Conservation (phyloP, 2,797 vertebrate genomes). For the Danio jaintianensis region DNA sequence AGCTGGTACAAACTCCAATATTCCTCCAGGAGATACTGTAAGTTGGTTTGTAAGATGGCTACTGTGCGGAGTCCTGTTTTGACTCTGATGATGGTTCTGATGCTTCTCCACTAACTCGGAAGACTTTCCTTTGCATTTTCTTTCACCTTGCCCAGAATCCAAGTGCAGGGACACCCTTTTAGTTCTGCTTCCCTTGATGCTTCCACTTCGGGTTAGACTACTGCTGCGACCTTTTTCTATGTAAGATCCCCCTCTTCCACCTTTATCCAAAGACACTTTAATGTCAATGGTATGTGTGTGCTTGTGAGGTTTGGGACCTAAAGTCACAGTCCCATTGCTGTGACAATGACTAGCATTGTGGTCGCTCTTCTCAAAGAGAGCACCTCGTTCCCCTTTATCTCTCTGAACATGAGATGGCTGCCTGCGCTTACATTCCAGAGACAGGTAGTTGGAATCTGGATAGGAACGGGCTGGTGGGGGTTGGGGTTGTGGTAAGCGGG, state of each 20-base stretch:
- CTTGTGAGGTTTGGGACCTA: conserved; percentile 75
- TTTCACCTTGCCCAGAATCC: conserved; percentile 76
- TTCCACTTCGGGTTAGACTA: conserved; percentile 72
- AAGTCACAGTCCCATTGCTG: conserved; percentile 79
- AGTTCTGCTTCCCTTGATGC: conserved; percentile 67
- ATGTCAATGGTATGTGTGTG: conserved; percentile 84
- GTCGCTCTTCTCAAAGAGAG: conserved; percentile 62
- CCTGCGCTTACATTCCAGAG: conserved; percentile 80
- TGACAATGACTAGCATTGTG: conserved; percentile 75
- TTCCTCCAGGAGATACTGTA: conserved; percentile 71
- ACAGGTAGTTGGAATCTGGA: conserved; percentile 63
- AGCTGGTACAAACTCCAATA: conserved; percentile 78
- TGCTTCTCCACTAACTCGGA: conserved; percentile 63
- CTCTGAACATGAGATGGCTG: conserved; percentile 69
- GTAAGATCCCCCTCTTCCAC: conserved; percentile 58
- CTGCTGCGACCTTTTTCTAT: conserved; percentile 68
- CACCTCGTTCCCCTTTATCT: conserved; percentile 70
- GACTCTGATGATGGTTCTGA: conserved; percentile 67
- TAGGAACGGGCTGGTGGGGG: conserved; percentile 70
- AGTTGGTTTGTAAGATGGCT: conserved; percentile 71
- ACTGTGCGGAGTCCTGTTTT: conserved; percentile 59
- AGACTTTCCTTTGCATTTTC: conserved; percentile 66
- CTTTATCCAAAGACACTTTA: conserved; percentile 79
- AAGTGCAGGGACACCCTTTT: conserved; percentile 74
- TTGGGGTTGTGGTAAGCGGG: conserved; percentile 68